These are phyloP conservation scores for Lacerta viridis DNA, from an alignment of 2,797 vertebrate genomes.

Conservation along the genomic window DNA sequence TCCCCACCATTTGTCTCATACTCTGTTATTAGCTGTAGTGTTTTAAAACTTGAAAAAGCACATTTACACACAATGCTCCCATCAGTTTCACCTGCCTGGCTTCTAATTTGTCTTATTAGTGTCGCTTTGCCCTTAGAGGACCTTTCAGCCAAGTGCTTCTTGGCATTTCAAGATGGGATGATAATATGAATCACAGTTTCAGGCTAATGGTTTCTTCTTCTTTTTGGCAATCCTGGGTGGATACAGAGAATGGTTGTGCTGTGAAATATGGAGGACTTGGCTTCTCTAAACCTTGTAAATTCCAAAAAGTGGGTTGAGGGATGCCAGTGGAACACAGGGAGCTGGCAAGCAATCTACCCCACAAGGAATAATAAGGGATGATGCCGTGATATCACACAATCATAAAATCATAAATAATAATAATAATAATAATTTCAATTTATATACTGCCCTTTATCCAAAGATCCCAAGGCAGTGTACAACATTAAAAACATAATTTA, in stretches of 20 bases:
- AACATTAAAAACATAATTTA: no score
- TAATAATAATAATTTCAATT: no score
- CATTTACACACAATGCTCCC: background rate
- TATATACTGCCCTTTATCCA: no score
- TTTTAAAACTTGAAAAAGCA: background rate
- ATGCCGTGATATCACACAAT: no score
- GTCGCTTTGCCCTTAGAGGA: background rate
- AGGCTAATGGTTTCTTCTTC: background rate
- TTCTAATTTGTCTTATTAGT: slow-evolving; percentile 37
- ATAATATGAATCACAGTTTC: background rate
- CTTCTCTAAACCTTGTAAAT: background rate
- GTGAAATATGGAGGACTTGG: background rate
- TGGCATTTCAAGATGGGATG: slow-evolving; percentile 32
- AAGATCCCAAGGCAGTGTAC: no score
- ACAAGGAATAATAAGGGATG: background rate
- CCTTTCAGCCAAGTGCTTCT: slow-evolving; percentile 18
- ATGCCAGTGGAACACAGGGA: background rate
- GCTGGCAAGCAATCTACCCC: background rate
- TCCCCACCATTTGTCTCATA: background rate
- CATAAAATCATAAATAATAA: no score
- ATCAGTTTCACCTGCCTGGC: slow-evolving; percentile 31
- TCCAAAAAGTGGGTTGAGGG: background rate
- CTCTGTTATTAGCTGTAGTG: background rate
- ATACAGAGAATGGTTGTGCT: background rate
- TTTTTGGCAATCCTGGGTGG: background rate